phyloP scores from a whole-genome alignment of 2,888 invertebrate species.

The Tortricodes alternella region DNA sequence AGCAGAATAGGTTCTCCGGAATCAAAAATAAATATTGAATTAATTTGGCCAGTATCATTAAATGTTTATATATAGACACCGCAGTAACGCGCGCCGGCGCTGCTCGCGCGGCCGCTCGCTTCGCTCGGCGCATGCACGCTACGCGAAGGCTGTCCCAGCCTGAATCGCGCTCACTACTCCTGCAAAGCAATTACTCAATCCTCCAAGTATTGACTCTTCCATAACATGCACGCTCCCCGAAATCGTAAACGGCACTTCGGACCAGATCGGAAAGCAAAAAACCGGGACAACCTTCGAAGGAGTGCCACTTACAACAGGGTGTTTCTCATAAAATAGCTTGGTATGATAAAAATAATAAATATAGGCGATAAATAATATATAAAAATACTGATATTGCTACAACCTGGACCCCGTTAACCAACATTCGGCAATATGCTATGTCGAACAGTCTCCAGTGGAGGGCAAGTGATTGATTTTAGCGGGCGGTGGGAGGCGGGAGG shows the following conservation, averaged over 20 bases:
- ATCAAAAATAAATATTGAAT: constrained; percentile 77
- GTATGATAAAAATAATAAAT: constrained; percentile 68
- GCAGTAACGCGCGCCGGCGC: constrained; percentile 55
- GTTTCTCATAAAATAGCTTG: constrained; percentile 66
- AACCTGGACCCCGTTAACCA: constrained; percentile 81
- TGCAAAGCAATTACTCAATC: constrained; percentile 70
- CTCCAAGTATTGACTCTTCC: constrained; percentile 58
- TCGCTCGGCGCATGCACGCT: constrained; percentile 1
- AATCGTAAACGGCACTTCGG: constrained; percentile 57
- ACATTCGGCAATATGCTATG: constrained; percentile 74
- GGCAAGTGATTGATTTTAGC: constrained; percentile 67
- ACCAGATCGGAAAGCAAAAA: constrained; percentile 81
- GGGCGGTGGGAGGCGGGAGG: constrained; percentile 40
- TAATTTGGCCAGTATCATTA: constrained; percentile 82
- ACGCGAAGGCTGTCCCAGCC: constrained; percentile 80
- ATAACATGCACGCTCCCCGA: constrained; percentile 74
- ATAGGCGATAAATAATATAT: constrained; percentile 78
- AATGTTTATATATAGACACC: constrained; percentile 61
- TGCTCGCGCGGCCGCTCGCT: too few relatives aligned
- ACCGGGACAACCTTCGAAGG: constrained; percentile 84
- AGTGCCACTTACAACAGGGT: constrained; percentile 75
- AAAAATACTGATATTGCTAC: constrained; percentile 76
- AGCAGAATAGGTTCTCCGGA: constrained; percentile 83
- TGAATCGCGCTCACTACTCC: constrained; percentile 54
- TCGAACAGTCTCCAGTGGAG: constrained; percentile 70